Percentiles rank a stretch among this genome's conserved stretches.
Evolutionary conservation across 1,140 invertebrate genomes (phyloP).

Genomic region (Sarcophaga peregrina): DNA sequence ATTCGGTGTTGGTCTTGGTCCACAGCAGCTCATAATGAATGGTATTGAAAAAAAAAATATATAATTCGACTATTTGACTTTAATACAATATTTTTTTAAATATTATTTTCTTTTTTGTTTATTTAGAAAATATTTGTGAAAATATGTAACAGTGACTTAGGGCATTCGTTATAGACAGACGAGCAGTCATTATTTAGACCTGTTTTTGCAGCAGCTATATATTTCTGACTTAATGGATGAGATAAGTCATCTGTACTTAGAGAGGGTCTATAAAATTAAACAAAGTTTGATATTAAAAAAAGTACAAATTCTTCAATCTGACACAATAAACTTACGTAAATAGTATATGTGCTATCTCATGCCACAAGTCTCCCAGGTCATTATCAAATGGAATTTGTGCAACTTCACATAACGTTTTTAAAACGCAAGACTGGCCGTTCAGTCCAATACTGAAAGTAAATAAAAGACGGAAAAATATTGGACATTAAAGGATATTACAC

Average conservation of each 20-base stretch:
- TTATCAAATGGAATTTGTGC: neutral
- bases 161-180: neutral
- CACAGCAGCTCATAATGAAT: neutral
- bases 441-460: neutral
- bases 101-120: neutral
- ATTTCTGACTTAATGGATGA: too few species aligned
- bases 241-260: too few species aligned
- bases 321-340: neutral
- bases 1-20: neutral
- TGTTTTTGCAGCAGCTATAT: too few species aligned
- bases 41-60: neutral
- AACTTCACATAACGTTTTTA: conserved; percentile 5
- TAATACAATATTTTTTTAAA: neutral
- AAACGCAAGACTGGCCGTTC: neutral
- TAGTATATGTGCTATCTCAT: conserved; percentile 14
- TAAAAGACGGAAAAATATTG: neutral
- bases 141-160: neutral
- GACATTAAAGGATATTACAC: too few species aligned
- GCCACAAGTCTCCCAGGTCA: neutral
- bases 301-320: too few species aligned
- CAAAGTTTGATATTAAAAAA: too few species aligned
- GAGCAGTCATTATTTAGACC: too few species aligned
- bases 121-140: neutral
- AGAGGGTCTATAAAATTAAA: too few species aligned
- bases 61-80: neutral